Conservation (phyloP, 2,888 invertebrate species). For the Selenia dentaria region DNA sequence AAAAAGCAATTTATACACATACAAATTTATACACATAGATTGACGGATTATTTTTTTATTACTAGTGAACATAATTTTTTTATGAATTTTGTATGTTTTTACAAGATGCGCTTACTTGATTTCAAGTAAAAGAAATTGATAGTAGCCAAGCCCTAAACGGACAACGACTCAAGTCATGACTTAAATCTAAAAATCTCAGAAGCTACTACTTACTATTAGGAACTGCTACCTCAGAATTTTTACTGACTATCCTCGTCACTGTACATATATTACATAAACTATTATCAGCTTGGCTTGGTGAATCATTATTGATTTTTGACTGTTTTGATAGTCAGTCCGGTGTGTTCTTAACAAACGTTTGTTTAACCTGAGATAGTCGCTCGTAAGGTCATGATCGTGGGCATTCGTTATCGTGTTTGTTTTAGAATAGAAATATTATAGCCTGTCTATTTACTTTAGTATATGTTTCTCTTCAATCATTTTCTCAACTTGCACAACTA, state of each 20-base stretch:
- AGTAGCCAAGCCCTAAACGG: too few relatives aligned
- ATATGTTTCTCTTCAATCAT: too few relatives aligned
- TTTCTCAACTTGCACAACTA: too few relatives aligned
- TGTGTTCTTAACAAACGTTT: conserved; percentile 57
- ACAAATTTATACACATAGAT: too few relatives aligned
- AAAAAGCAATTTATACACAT: too few relatives aligned
- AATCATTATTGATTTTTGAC: conserved; percentile 62
- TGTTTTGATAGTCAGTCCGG: conserved; percentile 49
- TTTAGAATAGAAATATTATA: conserved; percentile 18
- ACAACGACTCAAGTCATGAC: conserved; percentile 6
- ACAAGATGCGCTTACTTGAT: too few relatives aligned
- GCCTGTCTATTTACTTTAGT: conserved; percentile 3
- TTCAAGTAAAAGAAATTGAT: too few relatives aligned
- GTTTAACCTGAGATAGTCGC: conserved; percentile 34
- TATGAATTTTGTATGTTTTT: too few relatives aligned
- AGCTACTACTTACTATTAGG: conserved; percentile 7
- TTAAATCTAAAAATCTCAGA: conserved; percentile 2
- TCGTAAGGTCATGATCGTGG: conserved; percentile 49
- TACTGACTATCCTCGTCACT: not conserved
- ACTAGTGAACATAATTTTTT: too few relatives aligned
- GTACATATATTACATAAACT: conserved; percentile 22
- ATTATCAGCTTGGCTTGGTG: conserved; percentile 35
- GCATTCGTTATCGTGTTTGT: conserved; percentile 26
- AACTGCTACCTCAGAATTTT: not conserved
- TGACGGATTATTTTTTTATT: too few relatives aligned